These are phyloP conservation scores for Drosophila buzzatii DNA, from an alignment of 2,888 invertebrate genomes.

Conservation along the genomic window DNA sequence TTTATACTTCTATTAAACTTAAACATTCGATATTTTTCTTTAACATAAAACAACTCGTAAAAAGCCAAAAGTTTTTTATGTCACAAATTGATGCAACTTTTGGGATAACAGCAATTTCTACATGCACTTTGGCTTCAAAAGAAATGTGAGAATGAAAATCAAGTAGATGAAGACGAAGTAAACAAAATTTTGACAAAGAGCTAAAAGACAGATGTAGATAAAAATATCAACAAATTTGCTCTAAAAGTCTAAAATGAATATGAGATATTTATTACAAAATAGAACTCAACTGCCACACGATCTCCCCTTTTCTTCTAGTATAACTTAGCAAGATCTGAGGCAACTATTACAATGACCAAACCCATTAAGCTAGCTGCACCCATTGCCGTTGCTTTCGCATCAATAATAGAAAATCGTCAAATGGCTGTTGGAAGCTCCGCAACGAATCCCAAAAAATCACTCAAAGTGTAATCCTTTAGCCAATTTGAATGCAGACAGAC, in stretches of 20 bases:
- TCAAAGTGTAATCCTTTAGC: constrained; percentile 75
- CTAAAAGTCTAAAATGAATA: too few species aligned
- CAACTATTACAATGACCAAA: too few species aligned
- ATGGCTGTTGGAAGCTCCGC: constrained; percentile 21
- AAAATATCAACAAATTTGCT: too few species aligned
- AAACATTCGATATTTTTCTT: background rate
- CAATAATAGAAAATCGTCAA: constrained; percentile 61
- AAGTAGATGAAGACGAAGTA: background rate
- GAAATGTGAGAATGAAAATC: background rate
- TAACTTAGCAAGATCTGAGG: background rate
- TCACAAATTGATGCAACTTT: background rate
- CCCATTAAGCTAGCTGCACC: background rate
- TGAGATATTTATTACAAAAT: too few species aligned
- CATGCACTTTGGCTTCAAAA: background rate
- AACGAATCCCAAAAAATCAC: constrained; percentile 53
- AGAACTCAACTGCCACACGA: too few species aligned
- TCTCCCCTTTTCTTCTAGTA: background rate
- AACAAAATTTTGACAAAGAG: background rate
- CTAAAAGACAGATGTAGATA: too few species aligned
- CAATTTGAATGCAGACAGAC: constrained; percentile 67
- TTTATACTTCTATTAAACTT: background rate
- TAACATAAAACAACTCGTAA: background rate
- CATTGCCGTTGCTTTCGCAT: constrained; percentile 44
- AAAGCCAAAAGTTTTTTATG: constrained; percentile 1
- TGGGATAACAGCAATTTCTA: background rate